A percentile compares a stretch with the other conserved stretches of the same genome.
Evolutionary conservation across 2,888 invertebrate species (phyloP).

Genomic region (Lycia hirtaria): DNA sequence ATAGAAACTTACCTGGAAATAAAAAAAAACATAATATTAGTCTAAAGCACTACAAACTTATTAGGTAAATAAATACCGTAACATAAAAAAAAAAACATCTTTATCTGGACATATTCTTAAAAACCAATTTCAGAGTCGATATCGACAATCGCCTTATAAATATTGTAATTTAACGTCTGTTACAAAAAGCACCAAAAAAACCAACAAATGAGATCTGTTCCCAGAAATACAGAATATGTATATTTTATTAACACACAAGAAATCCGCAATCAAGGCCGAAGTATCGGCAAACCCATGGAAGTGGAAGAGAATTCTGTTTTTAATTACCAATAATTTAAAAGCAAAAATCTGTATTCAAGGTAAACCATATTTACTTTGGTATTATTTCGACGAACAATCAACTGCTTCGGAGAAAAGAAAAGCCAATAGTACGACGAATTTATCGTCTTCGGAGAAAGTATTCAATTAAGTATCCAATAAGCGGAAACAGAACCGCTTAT

Average conservation of each 20-base stretch:
- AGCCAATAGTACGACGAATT: not conserved
- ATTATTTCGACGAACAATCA: constrained; percentile 1
- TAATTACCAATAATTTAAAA: not conserved
- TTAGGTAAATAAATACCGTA: not conserved
- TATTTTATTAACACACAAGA: not conserved
- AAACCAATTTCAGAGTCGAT: not conserved
- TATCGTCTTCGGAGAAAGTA: not conserved
- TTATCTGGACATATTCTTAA: not conserved
- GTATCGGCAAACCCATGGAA: not conserved
- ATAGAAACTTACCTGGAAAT: too few species aligned
- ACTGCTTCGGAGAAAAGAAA: not conserved
- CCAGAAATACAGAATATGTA: constrained; percentile 8
- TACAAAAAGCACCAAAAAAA: not conserved
- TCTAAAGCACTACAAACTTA: too few species aligned
- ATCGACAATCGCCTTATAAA: not conserved
- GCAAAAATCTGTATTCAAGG: not conserved
- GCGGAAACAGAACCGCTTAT: not conserved
- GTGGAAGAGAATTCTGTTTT: not conserved
- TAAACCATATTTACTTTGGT: not conserved
- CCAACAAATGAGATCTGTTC: constrained; percentile 7
- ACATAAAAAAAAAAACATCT: not conserved
- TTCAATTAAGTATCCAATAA: not conserved
- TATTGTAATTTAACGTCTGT: constrained; percentile 3
- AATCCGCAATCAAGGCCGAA: not conserved
- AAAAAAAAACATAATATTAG: too few species aligned